Evolutionary conservation across 2,888 invertebrate genomes (phyloP).

Genomic region (Elgonia sp.): DNA sequence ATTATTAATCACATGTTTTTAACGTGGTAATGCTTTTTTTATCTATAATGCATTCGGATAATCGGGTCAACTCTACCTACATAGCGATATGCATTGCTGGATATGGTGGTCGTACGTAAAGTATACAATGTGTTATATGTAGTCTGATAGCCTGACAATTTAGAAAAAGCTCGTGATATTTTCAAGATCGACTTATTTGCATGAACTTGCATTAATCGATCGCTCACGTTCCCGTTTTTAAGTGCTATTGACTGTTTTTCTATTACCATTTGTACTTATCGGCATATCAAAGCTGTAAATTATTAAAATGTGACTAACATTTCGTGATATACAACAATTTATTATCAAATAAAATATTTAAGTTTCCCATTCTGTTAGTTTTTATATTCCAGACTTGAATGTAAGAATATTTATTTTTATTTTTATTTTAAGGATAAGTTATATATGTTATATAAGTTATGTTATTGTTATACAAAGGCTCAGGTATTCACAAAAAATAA

Average conservation of each 20-base stretch:
- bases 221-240: slow-evolving; percentile 14
- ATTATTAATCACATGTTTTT: slow-evolving; percentile 15
- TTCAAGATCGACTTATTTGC: slow-evolving; percentile 30
- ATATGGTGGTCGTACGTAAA: slow-evolving; percentile 85
- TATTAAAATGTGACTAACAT: slow-evolving; percentile 2
- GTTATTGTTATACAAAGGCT: too few species aligned
- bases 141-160: slow-evolving; percentile 47
- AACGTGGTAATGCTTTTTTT: slow-evolving; percentile 32
- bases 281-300: slow-evolving; percentile 3
- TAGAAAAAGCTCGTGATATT: slow-evolving; percentile 37
- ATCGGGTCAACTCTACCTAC: slow-evolving; percentile 75
- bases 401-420: too few species aligned
- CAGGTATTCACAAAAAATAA: not conserved
- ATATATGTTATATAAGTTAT: too few species aligned
- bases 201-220: slow-evolving; percentile 47
- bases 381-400: not conserved
- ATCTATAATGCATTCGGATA: slow-evolving; percentile 64
- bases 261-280: slow-evolving; percentile 2
- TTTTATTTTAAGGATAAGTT: not conserved
- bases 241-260: slow-evolving; percentile 22
- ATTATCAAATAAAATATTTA: not conserved
- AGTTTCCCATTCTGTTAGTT: not conserved
- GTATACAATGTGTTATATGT: slow-evolving; percentile 75
- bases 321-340: slow-evolving; percentile 2
- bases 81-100: slow-evolving; percentile 85